Evolutionary conservation across 2,113 vertebrate species (phyloP).

Genomic region (Delphinapterus leucas): DNA sequence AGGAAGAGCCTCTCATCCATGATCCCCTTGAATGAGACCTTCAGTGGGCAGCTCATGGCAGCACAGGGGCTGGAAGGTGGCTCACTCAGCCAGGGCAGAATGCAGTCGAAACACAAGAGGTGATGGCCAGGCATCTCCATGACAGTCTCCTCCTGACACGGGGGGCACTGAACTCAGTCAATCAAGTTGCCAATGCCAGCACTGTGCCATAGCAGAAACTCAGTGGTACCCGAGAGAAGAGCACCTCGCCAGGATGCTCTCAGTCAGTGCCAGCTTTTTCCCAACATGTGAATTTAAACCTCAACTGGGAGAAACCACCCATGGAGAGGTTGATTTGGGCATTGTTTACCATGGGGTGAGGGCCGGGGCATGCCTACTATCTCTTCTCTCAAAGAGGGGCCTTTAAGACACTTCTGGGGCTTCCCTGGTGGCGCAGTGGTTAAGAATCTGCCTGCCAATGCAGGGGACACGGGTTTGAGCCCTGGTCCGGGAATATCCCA

Average conservation of each 20-base stretch:
- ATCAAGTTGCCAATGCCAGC: background rate
- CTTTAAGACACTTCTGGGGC: background rate
- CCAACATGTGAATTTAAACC: background rate
- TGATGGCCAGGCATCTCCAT: constrained; percentile 86
- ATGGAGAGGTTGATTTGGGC: background rate
- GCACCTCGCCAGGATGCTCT: background rate
- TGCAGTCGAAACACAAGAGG: constrained; percentile 86
- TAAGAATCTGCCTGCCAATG: too few relatives aligned
- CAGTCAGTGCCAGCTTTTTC: background rate
- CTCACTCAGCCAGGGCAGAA: constrained; percentile 87
- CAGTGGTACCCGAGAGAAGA: background rate
- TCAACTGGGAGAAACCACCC: background rate
- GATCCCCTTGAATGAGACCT: constrained; percentile 84
- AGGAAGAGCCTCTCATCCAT: constrained; percentile 82
- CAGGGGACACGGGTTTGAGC: too few relatives aligned
- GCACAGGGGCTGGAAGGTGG: constrained; percentile 86
- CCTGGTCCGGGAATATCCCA: too few relatives aligned
- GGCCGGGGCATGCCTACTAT: background rate
- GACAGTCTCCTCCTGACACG: constrained; percentile 84
- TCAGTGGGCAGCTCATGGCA: constrained; percentile 85
- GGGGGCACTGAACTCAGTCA: constrained; percentile 80
- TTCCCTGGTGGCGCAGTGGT: too few relatives aligned
- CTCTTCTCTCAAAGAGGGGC: background rate
- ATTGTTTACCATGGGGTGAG: background rate
- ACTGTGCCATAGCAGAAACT: accelerated